Evolutionary conservation across 2,888 invertebrate genomes (phyloP).

Genomic region (Strigamia crassipes): DNA sequence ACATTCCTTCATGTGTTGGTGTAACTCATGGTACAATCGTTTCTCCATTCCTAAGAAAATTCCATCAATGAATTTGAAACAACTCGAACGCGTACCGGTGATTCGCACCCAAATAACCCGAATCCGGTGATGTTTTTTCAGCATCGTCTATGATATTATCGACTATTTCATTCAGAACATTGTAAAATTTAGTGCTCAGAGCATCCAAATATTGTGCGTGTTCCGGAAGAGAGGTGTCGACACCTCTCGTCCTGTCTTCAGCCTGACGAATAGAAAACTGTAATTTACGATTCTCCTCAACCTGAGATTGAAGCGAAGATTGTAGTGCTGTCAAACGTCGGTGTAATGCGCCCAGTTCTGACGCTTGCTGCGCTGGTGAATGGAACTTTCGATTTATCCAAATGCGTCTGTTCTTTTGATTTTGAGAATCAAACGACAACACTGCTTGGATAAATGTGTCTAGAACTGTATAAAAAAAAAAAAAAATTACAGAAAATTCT

Average conservation of each 20-base stretch:
- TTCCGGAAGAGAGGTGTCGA: constrained; percentile 56
- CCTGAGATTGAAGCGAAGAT: constrained; percentile 64
- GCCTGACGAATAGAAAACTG: constrained; percentile 26
- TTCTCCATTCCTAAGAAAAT: constrained; percentile 64
- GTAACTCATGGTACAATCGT: constrained; percentile 68
- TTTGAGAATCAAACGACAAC: constrained; percentile 77
- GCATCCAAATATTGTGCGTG: constrained; percentile 67
- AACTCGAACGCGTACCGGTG: not conserved
- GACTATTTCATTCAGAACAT: constrained; percentile 71
- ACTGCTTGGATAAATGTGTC: constrained; percentile 77
- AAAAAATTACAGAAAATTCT: not conserved
- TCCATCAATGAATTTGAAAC: not conserved
- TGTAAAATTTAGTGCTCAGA: constrained; percentile 69
- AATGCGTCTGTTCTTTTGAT: constrained; percentile 73
- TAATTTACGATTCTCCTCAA: constrained; percentile 74
- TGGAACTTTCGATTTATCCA: constrained; percentile 65
- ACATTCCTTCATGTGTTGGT: constrained; percentile 74
- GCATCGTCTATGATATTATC: constrained; percentile 72
- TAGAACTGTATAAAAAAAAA: constrained; percentile 49
- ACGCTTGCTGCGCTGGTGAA: not conserved
- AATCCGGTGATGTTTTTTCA: constrained; percentile 59
- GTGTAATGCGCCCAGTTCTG: not conserved
- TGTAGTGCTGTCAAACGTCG: constrained; percentile 24
- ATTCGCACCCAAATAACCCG: constrained; percentile 39
- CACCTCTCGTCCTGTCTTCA: constrained; percentile 64